A percentile compares a stretch with the other conserved stretches of the same genome.
Conservation (phyloP, 2,113 vertebrate species). For the Colius striatus region DNA sequence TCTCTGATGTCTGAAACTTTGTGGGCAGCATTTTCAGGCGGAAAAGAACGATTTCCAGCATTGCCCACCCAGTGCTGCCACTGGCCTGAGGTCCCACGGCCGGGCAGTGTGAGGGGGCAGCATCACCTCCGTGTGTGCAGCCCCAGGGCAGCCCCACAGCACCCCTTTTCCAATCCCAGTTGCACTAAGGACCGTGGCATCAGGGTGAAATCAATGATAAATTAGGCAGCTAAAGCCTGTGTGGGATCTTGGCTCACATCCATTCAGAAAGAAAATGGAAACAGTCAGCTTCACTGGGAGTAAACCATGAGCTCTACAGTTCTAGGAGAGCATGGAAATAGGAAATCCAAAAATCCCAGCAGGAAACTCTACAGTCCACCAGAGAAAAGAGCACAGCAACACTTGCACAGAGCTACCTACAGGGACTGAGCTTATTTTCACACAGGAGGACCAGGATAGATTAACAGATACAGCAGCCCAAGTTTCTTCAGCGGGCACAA, state of each 20-base stretch:
- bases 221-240: not conserved
- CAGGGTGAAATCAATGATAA: not conserved
- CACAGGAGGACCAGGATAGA: not conserved
- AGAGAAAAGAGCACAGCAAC: not conserved
- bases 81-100: not conserved
- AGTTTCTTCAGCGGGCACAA: not conserved
- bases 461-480: not conserved
- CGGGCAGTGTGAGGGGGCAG: not conserved
- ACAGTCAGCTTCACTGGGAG: not conserved
- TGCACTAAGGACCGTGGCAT: not conserved
- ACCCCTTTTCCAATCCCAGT: fast-evolving
- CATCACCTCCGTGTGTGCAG: not conserved
- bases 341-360: not conserved
- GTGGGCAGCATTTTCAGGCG: constrained; percentile 5
- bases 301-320: not conserved
- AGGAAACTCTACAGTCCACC: not conserved
- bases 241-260: not conserved
- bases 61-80: not conserved
- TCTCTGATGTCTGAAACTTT: constrained; percentile 35
- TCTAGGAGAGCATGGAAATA: not conserved
- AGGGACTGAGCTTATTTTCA: not conserved
- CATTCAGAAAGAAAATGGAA: not conserved
- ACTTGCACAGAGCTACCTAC: not conserved
- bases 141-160: not conserved
- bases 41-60: constrained; percentile 1